These are phyloP conservation scores for Coelopa frigida DNA, from an alignment of 1,140 invertebrate genomes.

Conservation along the genomic window DNA sequence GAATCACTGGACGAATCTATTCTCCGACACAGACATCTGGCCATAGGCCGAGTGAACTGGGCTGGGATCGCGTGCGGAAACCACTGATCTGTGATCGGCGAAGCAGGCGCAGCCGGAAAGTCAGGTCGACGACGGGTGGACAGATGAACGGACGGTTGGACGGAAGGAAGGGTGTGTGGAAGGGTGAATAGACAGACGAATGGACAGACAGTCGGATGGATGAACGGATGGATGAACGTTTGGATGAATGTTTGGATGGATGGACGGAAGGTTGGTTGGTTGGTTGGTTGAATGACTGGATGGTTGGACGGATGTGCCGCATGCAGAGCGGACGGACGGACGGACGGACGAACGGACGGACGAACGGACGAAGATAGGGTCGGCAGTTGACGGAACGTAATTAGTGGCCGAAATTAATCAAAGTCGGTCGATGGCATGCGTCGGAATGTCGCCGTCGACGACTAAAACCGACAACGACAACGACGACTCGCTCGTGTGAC, in stretches of 20 bases:
- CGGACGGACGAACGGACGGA: too few species aligned
- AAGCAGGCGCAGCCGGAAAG: not conserved
- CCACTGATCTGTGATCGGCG: conserved; percentile 1
- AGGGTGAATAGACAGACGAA: conserved; percentile 8
- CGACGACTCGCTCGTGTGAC: not conserved
- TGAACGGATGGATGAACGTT: not conserved
- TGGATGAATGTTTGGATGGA: not conserved
- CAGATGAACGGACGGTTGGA: not conserved
- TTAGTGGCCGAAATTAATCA: conserved; percentile 11
- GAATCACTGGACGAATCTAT: conserved; percentile 2
- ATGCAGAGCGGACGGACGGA: too few species aligned
- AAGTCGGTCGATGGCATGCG: not conserved
- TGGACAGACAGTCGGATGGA: conserved; percentile 1
- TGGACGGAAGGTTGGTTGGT: too few species aligned
- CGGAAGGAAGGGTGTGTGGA: not conserved
- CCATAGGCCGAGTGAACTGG: not conserved
- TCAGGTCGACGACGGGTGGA: not conserved
- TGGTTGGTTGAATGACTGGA: too few species aligned
- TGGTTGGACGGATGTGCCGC: conserved; percentile 10
- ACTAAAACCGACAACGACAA: not conserved
- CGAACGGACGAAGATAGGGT: too few species aligned
- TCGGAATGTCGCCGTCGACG: not conserved
- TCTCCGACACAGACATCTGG: not conserved
- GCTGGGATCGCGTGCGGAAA: not conserved
- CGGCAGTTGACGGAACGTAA: conserved; percentile 8